phyloP scores from a whole-genome alignment of 2,113 vertebrate species.

The Anas platyrhynchos region DNA sequence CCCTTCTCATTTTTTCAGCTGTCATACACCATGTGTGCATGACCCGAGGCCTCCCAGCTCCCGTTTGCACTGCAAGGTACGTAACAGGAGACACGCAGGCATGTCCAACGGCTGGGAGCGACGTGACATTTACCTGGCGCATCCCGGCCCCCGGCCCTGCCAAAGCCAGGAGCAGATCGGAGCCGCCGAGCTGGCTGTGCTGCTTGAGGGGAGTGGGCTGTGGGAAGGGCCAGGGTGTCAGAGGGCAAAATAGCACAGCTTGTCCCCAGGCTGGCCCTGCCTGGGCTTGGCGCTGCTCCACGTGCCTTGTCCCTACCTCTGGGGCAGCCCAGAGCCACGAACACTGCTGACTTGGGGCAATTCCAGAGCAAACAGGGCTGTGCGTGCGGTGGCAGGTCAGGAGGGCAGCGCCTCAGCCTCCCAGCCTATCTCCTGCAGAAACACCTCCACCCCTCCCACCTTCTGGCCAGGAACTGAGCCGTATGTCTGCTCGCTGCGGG shows the following conservation, averaged over 20 bases:
- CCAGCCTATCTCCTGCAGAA: constrained; percentile 1
- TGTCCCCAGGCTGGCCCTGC: fast-evolving
- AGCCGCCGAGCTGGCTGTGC: fast-evolving
- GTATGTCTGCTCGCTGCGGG: constrained; percentile 44
- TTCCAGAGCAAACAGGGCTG: background rate
- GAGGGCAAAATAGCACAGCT: background rate
- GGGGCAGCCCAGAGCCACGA: background rate
- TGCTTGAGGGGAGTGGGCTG: background rate
- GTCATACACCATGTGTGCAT: background rate
- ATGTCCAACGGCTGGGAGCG: background rate
- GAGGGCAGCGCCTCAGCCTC: constrained; percentile 1
- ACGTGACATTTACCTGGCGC: background rate
- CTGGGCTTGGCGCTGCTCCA: background rate
- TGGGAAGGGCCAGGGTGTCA: background rate
- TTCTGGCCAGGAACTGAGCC: constrained; percentile 57
- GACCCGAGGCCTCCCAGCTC: background rate
- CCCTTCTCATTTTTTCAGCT: constrained; percentile 28
- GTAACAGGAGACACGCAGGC: constrained; percentile 32
- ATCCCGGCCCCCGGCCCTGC: background rate
- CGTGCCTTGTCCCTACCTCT: background rate
- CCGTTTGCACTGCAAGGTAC: background rate
- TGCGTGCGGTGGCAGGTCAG: background rate
- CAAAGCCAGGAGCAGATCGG: background rate
- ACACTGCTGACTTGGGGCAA: background rate
- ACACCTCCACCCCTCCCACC: constrained; percentile 1